These are phyloP conservation scores for Equus przewalskii DNA, from an alignment of 2,113 vertebrate genomes.

Conservation along the genomic window DNA sequence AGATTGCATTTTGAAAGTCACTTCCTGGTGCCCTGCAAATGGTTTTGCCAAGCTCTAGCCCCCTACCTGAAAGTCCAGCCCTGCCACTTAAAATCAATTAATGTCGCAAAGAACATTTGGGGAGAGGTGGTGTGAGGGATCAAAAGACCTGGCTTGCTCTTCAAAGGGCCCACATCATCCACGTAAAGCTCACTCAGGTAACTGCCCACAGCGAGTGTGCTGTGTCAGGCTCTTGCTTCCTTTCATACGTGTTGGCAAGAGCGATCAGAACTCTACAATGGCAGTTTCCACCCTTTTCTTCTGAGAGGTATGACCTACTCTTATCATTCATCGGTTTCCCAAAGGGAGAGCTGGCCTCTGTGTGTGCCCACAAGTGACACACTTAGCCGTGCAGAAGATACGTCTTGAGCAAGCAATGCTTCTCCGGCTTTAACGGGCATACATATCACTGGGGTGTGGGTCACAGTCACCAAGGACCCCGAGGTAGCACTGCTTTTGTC, in stretches of 20 bases:
- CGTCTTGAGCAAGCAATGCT: not conserved
- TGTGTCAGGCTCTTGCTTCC: not conserved
- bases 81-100: not conserved
- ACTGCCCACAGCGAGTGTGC: not conserved
- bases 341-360: not conserved
- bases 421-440: not conserved
- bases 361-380: fast-evolving
- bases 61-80: not conserved
- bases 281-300: not conserved
- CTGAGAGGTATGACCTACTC: not conserved
- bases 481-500: constrained; percentile 87
- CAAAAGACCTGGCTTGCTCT: not conserved
- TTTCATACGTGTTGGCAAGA: not conserved
- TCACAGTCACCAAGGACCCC: constrained; percentile 90
- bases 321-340: not conserved
- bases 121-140: not conserved
- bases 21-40: not conserved
- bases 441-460: not conserved
- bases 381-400: no score
- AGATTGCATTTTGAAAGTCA: not conserved
- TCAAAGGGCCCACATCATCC: not conserved
- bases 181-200: not conserved
- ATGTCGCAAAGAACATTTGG: not conserved
- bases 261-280: not conserved
- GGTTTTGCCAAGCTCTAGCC: not conserved